phyloP scores from a whole-genome alignment of 2,797 vertebrate genomes.

The Oceanodroma leucorhoa region DNA sequence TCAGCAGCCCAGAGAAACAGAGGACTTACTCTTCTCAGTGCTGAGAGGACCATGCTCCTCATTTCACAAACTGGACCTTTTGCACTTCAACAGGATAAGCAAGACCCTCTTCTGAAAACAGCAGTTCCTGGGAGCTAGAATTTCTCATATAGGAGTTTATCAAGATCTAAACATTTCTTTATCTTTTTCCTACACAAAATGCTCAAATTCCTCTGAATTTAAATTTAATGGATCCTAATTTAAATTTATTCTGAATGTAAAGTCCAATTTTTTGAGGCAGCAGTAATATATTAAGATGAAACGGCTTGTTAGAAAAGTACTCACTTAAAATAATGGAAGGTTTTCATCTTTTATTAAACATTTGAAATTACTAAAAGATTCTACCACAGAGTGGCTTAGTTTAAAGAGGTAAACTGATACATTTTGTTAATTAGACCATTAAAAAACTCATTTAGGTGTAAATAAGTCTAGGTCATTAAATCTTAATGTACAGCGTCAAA shows the following conservation, averaged over 20 bases:
- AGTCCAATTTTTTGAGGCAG: background rate
- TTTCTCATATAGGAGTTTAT: background rate
- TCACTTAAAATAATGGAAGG: conserved; percentile 37
- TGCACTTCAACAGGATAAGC: background rate
- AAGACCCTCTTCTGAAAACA: background rate
- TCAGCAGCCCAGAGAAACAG: background rate
- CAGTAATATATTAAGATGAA: background rate
- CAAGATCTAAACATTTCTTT: background rate
- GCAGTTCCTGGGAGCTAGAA: background rate
- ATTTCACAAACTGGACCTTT: background rate
- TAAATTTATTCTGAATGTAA: background rate
- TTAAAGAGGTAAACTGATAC: conserved; percentile 68
- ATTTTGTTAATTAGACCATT: conserved; percentile 74
- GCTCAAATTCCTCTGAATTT: background rate
- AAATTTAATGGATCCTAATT: background rate
- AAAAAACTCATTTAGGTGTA: conserved; percentile 74
- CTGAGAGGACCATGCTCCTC: background rate
- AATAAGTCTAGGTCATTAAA: conserved; percentile 71
- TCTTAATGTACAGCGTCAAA: conserved; percentile 52
- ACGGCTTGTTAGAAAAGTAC: background rate
- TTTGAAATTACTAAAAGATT: conserved; percentile 45
- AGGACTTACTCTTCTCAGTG: background rate
- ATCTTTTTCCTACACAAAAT: background rate
- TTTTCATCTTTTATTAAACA: conserved; percentile 72
- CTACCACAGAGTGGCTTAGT: conserved; percentile 43